Base-by-base conservation (phyloP, 2,797 vertebrate species). In the Gephyroberyx darwinii region DNA sequence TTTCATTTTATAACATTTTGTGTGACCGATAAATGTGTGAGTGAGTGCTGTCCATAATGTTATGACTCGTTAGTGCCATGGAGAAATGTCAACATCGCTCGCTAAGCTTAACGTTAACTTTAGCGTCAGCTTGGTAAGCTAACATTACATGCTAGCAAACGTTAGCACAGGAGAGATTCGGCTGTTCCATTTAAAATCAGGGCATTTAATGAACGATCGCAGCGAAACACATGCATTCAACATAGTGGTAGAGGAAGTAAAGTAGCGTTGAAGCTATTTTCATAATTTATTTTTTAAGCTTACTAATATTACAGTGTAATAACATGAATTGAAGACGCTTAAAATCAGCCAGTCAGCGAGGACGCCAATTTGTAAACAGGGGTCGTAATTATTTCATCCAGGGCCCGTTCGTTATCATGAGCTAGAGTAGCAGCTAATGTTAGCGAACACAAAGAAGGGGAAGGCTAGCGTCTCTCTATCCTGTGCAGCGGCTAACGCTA, bases 61-160 rank as follows among this genome's bases (percentile, higher is more conserved):
- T 81, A 80, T 87, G 86, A 65, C 83, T 87, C 80, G 57, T 80
- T 80, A 81, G 78, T 84, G 77, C 82, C 81, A 72, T 86, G 88
- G 81, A 86, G 87, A 93, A 91, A 92, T 91, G 92, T 93, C 92
- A 93, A 93, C 91, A 93, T 91, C 89, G 80, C 61, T 65, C 65
- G 86, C 84, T 84, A 79, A 68, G 86, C 85, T 26, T 90, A 89
- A 51, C 69, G 67, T 74, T 83, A 80, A 53, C 69, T 59, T 75
- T 73, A 88, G 85, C 85, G 65, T 65, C 39, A 39, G 69, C 74
- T 74, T 13, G 53, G 22, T 30, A 50, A 30, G 86, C 87, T 90
- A 89, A 65, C 75, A 37, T 31, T 65, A 69, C 59, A 73, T 78
- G 84, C 88, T 91, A 89, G 79, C 75, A 26, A 55, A 13, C 48